phyloP scores from a whole-genome alignment of 2,797 vertebrate species.

The Fistularia tabacaria region DNA sequence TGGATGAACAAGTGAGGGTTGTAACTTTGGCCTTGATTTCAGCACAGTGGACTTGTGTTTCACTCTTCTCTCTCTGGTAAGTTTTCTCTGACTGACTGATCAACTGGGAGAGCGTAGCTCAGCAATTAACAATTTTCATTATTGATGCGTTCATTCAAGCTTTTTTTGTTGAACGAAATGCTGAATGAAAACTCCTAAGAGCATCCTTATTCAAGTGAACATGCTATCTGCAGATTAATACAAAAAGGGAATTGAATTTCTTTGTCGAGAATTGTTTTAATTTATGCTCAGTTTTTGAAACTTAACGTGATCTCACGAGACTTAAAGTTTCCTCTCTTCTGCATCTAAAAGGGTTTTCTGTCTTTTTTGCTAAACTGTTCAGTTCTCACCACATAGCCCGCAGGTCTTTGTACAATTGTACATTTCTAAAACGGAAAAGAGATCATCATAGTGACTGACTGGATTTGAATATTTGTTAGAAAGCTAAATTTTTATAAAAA shows the following conservation, averaged over 20 bases:
- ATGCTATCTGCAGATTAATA: slow-evolving; percentile 30
- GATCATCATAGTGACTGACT: slow-evolving; percentile 20
- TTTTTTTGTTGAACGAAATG: slow-evolving; percentile 17
- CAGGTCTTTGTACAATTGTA: slow-evolving; percentile 39
- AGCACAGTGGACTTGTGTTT: no score
- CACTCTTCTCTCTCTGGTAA: no score
- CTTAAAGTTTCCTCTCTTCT: no score
- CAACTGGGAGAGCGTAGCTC: no score
- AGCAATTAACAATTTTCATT: no score
- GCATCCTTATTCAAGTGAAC: slow-evolving; percentile 29
- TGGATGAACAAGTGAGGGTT: slow-evolving; percentile 8
- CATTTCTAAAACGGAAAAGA: slow-evolving; percentile 49
- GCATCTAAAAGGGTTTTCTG: no score
- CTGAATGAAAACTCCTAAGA: not conserved
- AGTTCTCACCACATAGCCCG: slow-evolving; percentile 7
- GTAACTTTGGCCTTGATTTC: not conserved
- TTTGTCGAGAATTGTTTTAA: no score
- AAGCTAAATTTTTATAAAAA: slow-evolving; percentile 55
- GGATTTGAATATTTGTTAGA: slow-evolving; percentile 38
- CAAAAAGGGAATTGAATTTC: slow-evolving; percentile 5
- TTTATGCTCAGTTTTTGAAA: no score
- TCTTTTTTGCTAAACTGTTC: no score
- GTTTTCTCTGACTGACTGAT: no score
- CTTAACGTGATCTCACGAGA: no score
- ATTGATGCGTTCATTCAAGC: no score